A percentile compares a stretch with the other conserved stretches of the same genome.
phyloP scores from a whole-genome alignment of 1,140 invertebrate species.

The Homarus americanus region DNA sequence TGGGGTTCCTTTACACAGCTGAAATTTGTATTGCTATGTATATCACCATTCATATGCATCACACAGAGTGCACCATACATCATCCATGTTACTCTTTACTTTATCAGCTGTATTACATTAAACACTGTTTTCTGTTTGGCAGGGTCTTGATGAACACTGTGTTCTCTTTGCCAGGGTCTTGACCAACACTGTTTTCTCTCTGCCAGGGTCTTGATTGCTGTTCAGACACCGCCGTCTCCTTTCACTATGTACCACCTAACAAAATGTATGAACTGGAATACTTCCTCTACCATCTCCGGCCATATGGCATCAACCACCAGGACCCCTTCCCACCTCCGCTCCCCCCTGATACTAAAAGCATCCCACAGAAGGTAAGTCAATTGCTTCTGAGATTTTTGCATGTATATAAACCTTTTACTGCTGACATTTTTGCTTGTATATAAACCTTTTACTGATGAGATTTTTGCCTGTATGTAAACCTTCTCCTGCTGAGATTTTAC shows the following conservation, averaged over 20 bases:
- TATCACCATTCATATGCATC: too few species aligned
- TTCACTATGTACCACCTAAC: constrained; percentile 97
- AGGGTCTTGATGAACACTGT: too few species aligned
- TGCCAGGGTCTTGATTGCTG: constrained; percentile 94
- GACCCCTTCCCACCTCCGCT: constrained; percentile 68
- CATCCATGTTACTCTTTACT: too few species aligned
- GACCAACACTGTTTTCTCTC: too few species aligned
- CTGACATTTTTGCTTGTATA: not conserved
- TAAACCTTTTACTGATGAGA: not conserved
- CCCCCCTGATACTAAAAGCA: constrained; percentile 55
- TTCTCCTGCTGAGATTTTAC: too few species aligned
- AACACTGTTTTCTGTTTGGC: too few species aligned
- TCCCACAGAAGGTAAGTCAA: constrained; percentile 44
- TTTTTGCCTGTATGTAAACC: not conserved
- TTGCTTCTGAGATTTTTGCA: not conserved
- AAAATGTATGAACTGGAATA: constrained; percentile 98
- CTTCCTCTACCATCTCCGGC: constrained; percentile 95
- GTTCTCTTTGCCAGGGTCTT: too few species aligned
- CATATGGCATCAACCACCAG: constrained; percentile 84
- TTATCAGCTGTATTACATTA: too few species aligned
- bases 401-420: not conserved
- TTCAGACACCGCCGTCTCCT: constrained; percentile 96
- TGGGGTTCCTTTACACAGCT: too few species aligned
- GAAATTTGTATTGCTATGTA: too few species aligned
- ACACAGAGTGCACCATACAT: too few species aligned